phyloP scores from a whole-genome alignment of 2,113 vertebrate species.

The Tachuris rubrigastra region DNA sequence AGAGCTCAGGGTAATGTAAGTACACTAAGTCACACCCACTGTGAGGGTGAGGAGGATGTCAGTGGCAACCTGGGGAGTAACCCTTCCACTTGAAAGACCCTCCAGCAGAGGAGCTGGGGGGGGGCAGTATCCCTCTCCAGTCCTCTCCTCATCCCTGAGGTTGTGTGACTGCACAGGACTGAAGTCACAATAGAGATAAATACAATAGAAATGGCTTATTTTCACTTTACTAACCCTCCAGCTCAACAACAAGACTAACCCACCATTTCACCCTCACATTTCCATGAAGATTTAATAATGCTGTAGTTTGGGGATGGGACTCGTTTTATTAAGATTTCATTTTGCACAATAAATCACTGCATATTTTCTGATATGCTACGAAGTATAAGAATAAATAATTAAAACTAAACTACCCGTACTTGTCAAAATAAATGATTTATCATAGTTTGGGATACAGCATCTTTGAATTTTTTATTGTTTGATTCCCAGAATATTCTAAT shows the following conservation, averaged over 20 bases:
- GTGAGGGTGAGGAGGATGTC: not conserved
- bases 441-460: slow-evolving; percentile 54
- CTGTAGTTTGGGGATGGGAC: slow-evolving; percentile 38
- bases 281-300: slow-evolving; percentile 60
- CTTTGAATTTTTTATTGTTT: slow-evolving; percentile 65
- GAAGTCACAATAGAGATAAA: not conserved
- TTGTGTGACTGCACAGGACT: not conserved
- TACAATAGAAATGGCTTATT: not conserved
- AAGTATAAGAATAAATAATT: slow-evolving; percentile 68
- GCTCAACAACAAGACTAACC: not conserved
- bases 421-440: slow-evolving; percentile 67
- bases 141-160: not conserved
- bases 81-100: not conserved
- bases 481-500: slow-evolving; percentile 58
- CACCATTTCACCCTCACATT: not conserved
- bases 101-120: not conserved
- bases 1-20: not conserved
- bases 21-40: not conserved
- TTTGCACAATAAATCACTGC: slow-evolving; percentile 63
- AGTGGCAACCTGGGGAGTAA: not conserved
- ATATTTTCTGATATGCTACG: slow-evolving; percentile 53
- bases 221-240: not conserved
- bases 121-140: not conserved
- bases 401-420: slow-evolving; percentile 49
- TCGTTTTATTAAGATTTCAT: slow-evolving; percentile 64